Evolutionary conservation across 2,797 vertebrate genomes (phyloP).

Genomic region (Smutsia gigantea): DNA sequence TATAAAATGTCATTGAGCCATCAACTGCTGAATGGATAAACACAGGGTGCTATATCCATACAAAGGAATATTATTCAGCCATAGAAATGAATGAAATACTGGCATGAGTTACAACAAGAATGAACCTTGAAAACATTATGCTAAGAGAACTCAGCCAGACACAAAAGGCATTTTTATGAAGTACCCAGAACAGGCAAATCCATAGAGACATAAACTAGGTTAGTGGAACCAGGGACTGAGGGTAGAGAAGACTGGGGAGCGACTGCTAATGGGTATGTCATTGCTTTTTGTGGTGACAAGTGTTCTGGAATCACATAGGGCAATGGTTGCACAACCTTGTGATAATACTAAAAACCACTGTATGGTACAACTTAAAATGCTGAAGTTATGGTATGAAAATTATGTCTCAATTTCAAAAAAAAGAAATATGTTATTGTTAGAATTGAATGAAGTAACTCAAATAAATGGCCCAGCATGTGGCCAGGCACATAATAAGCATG

Average conservation of each 20-base stretch:
- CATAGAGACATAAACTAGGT: no score
- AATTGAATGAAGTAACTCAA: not conserved
- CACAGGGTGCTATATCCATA: not conserved
- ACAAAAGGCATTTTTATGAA: not conserved
- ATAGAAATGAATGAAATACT: not conserved
- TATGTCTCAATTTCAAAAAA: not conserved
- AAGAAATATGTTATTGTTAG: not conserved
- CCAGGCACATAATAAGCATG: not conserved
- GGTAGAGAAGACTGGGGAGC: no score
- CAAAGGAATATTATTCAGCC: not conserved
- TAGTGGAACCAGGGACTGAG: not conserved
- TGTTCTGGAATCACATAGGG: not conserved
- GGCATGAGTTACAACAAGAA: not conserved
- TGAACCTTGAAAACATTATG: not conserved
- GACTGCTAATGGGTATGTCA: not conserved
- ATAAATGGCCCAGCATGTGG: not conserved
- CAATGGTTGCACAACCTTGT: not conserved
- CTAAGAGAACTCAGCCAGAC: not conserved
- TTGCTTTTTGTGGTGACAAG: not conserved
- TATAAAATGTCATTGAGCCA: not conserved
- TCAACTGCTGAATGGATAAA: not conserved
- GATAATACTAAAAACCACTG: not conserved
- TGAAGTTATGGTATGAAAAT: not conserved
- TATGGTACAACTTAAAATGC: not conserved
- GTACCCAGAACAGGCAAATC: not conserved